Evolutionary conservation across 2,888 invertebrate species (phyloP).

Genomic region (Colletes collaris): DNA sequence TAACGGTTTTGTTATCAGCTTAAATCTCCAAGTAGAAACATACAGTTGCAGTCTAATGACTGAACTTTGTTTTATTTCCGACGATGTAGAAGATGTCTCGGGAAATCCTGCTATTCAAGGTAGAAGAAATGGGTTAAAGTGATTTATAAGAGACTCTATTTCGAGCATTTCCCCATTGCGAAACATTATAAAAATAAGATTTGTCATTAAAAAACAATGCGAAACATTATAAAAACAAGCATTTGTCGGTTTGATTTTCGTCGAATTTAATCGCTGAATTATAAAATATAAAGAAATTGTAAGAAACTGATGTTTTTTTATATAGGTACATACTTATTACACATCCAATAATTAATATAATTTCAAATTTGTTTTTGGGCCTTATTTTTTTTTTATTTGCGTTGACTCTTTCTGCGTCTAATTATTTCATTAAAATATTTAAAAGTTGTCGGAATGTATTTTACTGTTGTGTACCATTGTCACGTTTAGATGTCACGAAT

Average conservation of each 20-base stretch:
- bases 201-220: too few species aligned
- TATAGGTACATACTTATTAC: background rate
- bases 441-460: background rate
- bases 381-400: background rate
- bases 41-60: conserved; percentile 37
- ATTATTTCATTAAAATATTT: background rate
- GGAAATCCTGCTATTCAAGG: conserved; percentile 60
- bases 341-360: background rate
- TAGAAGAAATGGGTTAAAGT: background rate
- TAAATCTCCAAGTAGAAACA: conserved; percentile 26
- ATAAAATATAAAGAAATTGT: background rate
- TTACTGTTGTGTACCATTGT: background rate
- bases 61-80: conserved; percentile 48
- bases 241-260: too few species aligned
- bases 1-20: conserved; percentile 46
- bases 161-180: too few species aligned
- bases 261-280: too few species aligned
- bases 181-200: too few species aligned
- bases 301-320: background rate
- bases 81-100: conserved; percentile 42
- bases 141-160: too few species aligned
- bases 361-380: too few species aligned
- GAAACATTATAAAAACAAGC: too few species aligned
- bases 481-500: conserved; percentile 51
- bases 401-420: background rate